Percentiles rank a stretch among this genome's conserved stretches.
These are phyloP conservation scores for Scomber japonicus DNA, from an alignment of 2,113 vertebrate genomes.

Conservation along the genomic window DNA sequence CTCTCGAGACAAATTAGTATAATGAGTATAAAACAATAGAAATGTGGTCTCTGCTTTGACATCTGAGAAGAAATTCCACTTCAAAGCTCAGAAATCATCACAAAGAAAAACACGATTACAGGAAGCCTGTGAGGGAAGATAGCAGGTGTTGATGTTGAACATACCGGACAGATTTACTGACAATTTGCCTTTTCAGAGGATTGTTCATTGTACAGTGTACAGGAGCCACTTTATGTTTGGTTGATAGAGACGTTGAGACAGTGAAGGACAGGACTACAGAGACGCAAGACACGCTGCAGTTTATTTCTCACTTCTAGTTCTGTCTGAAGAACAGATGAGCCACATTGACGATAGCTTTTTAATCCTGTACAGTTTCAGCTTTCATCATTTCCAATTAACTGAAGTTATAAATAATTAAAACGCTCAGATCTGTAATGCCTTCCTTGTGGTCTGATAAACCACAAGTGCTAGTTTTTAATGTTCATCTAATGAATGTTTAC, in stretches of 20 bases:
- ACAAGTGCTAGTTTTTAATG: no score
- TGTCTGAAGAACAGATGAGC: no score
- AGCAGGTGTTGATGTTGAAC: no score
- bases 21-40: constrained; percentile 12
- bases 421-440: no score
- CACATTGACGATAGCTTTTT: no score
- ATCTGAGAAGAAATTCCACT: constrained; percentile 8
- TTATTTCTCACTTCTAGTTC: no score
- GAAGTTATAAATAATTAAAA: no score
- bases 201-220: neutral
- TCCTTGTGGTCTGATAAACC: no score
- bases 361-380: no score
- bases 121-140: neutral
- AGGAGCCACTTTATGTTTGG: neutral
- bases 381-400: no score
- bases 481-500: no score
- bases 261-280: neutral
- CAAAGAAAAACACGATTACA: neutral
- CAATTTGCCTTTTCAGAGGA: neutral
- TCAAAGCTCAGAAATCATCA: constrained; percentile 13
- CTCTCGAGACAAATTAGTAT: neutral
- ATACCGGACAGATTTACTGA: neutral
- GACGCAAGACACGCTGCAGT: neutral
- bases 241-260: neutral
- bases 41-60: constrained; percentile 5